A percentile compares a stretch with the other conserved stretches of the same genome.
Evolutionary conservation across 2,797 vertebrate species (phyloP).

Genomic region (Pipistrellus pygmaeus): DNA sequence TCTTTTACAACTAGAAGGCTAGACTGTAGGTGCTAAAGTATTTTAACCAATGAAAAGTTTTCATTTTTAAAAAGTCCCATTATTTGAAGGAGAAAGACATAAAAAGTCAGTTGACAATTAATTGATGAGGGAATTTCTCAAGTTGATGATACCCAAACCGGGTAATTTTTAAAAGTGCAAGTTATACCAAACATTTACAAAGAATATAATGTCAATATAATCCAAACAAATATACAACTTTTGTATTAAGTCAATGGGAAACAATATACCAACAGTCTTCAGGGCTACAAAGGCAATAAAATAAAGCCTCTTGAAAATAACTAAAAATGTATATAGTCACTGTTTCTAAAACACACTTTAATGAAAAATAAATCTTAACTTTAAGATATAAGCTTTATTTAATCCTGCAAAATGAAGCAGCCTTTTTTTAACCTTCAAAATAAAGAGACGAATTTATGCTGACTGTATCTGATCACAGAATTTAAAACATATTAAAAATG

Average conservation of each 20-base stretch:
- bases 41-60: slow-evolving; percentile 70
- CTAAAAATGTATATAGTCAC: slow-evolving; percentile 74
- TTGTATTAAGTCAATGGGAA: slow-evolving; percentile 83
- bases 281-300: slow-evolving; percentile 79
- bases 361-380: slow-evolving; percentile 66
- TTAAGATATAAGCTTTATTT: slow-evolving; percentile 57
- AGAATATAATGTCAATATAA: slow-evolving; percentile 85
- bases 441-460: slow-evolving; percentile 74
- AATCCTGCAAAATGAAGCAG: slow-evolving; percentile 74
- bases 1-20: slow-evolving; percentile 71
- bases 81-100: slow-evolving; percentile 72
- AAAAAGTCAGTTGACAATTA: slow-evolving; percentile 71
- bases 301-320: slow-evolving; percentile 74
- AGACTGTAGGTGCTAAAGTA: slow-evolving; percentile 75
- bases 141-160: slow-evolving; percentile 73
- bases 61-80: slow-evolving; percentile 43
- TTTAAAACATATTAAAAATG: slow-evolving; percentile 56
- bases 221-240: slow-evolving; percentile 87
- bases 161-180: slow-evolving; percentile 85
- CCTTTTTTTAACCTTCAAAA: slow-evolving; percentile 52
- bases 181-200: slow-evolving; percentile 86
- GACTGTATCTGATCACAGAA: slow-evolving; percentile 77
- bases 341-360: slow-evolving; percentile 67
- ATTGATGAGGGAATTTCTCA: slow-evolving; percentile 76
- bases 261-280: slow-evolving; percentile 79